Conservation (phyloP, 2,888 invertebrate species). For the Cataglyphis cursor region DNA sequence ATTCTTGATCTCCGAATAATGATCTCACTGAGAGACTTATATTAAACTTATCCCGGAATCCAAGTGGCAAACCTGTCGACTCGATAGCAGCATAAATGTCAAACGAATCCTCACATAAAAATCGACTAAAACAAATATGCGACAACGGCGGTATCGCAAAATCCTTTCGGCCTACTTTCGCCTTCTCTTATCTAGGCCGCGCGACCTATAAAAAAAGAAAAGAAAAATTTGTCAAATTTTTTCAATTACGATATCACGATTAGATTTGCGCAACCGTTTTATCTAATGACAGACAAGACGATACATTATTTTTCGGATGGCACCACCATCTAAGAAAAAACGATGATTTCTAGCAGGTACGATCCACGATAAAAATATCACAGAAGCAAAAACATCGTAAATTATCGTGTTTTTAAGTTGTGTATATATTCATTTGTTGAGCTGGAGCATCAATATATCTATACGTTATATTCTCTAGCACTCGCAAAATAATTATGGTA, state of each 20-base stretch:
- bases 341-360: conserved; percentile 39
- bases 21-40: neutral
- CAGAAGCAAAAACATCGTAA: neutral
- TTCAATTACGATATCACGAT: neutral
- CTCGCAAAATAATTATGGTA: conserved; percentile 8
- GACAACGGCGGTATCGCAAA: conserved; percentile 28
- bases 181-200: conserved; percentile 13
- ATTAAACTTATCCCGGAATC: conserved; percentile 15
- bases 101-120: conserved; percentile 35
- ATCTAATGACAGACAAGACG: conserved; percentile 35
- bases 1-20: conserved; percentile 25
- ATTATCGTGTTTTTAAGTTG: neutral
- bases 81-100: conserved; percentile 20
- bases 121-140: conserved; percentile 20
- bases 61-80: neutral
- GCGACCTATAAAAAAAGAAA: conserved; percentile 6
- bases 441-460: neutral
- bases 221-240: neutral
- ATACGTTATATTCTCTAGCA: neutral
- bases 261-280: conserved; percentile 25
- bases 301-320: neutral
- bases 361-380: conserved; percentile 11
- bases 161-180: conserved; percentile 47
- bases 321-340: neutral
- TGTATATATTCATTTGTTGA: neutral